A percentile compares a stretch with the other conserved stretches of the same genome.
These are phyloP conservation scores for Sebastes matsubarae DNA, from an alignment of 2,797 vertebrate genomes.

Conservation along the genomic window DNA sequence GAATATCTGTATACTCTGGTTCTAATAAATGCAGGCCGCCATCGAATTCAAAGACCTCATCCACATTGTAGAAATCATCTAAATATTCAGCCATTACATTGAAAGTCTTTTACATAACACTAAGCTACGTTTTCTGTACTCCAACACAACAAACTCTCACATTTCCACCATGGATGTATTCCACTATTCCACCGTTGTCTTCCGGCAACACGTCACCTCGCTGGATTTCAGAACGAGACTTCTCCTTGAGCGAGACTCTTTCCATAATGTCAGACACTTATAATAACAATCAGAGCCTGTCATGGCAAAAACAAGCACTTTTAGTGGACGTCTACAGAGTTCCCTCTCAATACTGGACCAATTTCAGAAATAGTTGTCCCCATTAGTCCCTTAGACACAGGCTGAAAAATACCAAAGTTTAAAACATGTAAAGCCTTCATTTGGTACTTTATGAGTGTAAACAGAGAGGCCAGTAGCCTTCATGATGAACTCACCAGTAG, in stretches of 20 bases:
- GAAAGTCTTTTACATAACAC: no score
- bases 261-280: not conserved
- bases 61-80: fast-evolving
- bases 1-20: no score
- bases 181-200: no score
- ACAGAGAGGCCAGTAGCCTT: not conserved
- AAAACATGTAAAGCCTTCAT: not conserved
- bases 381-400: not conserved
- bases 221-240: no score
- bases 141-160: no score
- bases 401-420: not conserved
- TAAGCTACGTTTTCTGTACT: no score
- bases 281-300: fast-evolving
- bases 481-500: constrained; percentile 90
- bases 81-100: no score
- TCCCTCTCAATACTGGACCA: not conserved
- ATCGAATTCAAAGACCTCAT: no score
- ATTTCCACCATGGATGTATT: no score
- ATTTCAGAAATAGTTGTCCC: not conserved
- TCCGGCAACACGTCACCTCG: no score
- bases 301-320: not conserved
- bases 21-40: fast-evolving
- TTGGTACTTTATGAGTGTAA: not conserved
- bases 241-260: no score
- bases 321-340: no score